phyloP scores from a whole-genome alignment of 2,797 vertebrate genomes.

The Sylvia borin region DNA sequence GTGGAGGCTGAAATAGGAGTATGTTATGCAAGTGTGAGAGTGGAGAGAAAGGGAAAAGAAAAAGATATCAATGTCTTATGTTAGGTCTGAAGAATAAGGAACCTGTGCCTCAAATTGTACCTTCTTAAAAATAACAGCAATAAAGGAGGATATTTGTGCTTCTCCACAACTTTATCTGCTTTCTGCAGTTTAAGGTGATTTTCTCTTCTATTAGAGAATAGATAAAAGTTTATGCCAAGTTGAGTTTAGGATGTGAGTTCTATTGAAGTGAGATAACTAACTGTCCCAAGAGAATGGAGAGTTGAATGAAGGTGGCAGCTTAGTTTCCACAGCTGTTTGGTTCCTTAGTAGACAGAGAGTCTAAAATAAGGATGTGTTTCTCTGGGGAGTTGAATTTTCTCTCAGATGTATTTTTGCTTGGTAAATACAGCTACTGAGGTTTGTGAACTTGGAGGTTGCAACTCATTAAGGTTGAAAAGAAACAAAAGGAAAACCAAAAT shows the following conservation, averaged over 20 bases:
- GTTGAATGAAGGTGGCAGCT: background rate
- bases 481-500: slow-evolving; percentile 13
- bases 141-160: background rate
- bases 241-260: slow-evolving; percentile 18
- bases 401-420: background rate
- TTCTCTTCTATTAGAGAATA: background rate
- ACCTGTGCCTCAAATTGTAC: background rate
- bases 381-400: slow-evolving; percentile 1
- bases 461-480: background rate
- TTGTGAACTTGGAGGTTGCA: background rate
- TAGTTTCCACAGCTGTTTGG: slow-evolving; percentile 24
- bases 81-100: background rate
- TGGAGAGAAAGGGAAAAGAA: background rate
- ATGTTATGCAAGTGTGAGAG: background rate
- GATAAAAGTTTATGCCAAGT: background rate
- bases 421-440: background rate
- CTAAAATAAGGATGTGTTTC: slow-evolving; percentile 15
- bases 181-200: background rate
- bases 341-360: background rate
- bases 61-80: background rate
- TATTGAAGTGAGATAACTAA: background rate
- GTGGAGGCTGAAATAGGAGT: background rate
- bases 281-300: background rate
- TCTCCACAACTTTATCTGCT: background rate
- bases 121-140: background rate